Conservation (phyloP, 1,140 invertebrate genomes). For the Hyles euphorbiae region DNA sequence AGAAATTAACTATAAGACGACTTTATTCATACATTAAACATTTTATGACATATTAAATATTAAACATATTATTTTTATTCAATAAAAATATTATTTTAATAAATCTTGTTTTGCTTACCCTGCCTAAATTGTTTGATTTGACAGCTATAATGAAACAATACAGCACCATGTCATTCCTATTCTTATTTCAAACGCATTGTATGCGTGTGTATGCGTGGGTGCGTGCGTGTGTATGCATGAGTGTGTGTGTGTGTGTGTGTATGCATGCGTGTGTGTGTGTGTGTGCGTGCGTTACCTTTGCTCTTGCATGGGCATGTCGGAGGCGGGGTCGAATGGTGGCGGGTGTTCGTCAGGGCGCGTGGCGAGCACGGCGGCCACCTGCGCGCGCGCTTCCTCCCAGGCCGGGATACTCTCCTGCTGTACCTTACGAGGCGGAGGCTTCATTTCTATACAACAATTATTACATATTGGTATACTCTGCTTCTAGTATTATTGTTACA, state of each 20-base stretch:
- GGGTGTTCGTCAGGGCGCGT: conserved; percentile 77
- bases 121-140: no score
- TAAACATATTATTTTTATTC: not conserved
- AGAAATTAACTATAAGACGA: not conserved
- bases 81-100: no score
- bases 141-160: no score
- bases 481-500: no score
- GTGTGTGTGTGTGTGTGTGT: no score
- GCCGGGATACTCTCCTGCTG: conserved; percentile 25
- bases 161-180: no score
- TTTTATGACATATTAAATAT: not conserved
- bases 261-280: not conserved
- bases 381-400: conserved; percentile 84
- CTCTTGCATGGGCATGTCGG: conserved; percentile 88
- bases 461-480: no score
- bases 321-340: conserved; percentile 91
- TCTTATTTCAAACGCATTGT: not conserved
- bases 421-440: conserved; percentile 13
- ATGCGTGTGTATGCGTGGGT: no score
- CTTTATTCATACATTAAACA: not conserved
- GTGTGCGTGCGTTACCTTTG: conserved; percentile 83
- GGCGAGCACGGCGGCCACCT: conserved; percentile 83
- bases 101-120: no score
- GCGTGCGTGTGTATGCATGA: no score
- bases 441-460: conserved; percentile 31